Percentiles rank a stretch among this genome's conserved stretches.
phyloP scores from a whole-genome alignment of 2,113 vertebrate genomes.

The Scophthalmus maximus region DNA sequence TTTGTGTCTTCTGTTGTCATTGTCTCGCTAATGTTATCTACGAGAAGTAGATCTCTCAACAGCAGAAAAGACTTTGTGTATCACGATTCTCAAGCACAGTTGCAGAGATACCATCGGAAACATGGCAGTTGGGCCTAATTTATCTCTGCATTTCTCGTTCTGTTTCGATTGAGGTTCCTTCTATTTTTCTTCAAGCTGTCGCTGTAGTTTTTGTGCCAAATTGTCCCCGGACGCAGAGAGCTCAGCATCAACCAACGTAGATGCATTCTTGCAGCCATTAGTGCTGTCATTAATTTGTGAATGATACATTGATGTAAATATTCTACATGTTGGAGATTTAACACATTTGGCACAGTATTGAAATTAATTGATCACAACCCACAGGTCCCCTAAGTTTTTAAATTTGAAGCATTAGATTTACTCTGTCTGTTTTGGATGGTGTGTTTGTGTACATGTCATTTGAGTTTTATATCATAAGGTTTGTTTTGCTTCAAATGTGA shows the following conservation, averaged over 20 bases:
- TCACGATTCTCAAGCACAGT: conserved; percentile 11
- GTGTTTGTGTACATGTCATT: too few relatives aligned
- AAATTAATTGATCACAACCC: too few relatives aligned
- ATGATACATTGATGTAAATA: conserved; percentile 19
- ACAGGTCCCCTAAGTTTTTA: too few relatives aligned
- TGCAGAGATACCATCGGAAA: conserved; percentile 9
- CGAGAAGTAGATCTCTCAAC: conserved; percentile 14
- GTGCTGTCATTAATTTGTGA: conserved; percentile 18
- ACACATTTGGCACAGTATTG: too few relatives aligned
- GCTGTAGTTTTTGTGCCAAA: neutral
- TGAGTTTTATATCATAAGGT: too few relatives aligned
- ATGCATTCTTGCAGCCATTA: neutral
- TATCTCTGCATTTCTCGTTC: neutral
- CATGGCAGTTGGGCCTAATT: neutral
- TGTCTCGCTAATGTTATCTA: conserved; percentile 21
- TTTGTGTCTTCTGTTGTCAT: conserved; percentile 15
- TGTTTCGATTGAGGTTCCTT: too few relatives aligned
- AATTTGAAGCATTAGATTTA: too few relatives aligned
- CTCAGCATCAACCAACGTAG: neutral
- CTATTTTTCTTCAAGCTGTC: too few relatives aligned
- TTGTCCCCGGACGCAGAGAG: neutral
- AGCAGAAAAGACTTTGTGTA: neutral
- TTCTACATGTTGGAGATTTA: neutral
- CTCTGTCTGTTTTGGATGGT: too few relatives aligned
- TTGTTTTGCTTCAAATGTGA: too few relatives aligned